Evolutionary conservation across 2,888 invertebrate species (phyloP).

Genomic region (Physocephala rufipes): DNA sequence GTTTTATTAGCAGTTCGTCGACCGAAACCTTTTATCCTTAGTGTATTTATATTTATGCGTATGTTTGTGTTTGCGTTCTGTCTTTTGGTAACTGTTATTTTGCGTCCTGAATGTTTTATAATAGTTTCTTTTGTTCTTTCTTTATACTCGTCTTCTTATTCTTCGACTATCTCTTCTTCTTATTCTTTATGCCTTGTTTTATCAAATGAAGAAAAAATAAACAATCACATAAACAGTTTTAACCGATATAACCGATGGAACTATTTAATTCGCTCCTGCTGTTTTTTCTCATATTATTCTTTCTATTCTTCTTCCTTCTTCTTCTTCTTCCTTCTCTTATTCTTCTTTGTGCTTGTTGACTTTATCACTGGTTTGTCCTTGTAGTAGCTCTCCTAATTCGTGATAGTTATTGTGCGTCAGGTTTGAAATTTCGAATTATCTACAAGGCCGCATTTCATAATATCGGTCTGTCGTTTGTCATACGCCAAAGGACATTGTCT

Average conservation of each 20-base stretch:
- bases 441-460: conserved; percentile 42
- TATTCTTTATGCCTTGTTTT: conserved; percentile 50
- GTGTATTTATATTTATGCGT: no score
- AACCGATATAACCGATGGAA: conserved; percentile 22
- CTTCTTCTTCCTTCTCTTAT: neutral
- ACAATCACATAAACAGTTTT: conserved; percentile 45
- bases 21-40: conserved; percentile 18
- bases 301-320: conserved; percentile 2
- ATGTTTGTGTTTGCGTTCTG: conserved; percentile 41
- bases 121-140: conserved; percentile 17
- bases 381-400: neutral
- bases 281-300: conserved; percentile 8
- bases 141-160: conserved; percentile 34
- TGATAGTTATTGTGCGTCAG: conserved; percentile 19
- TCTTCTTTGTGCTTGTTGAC: neutral
- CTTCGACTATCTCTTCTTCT: conserved; percentile 40
- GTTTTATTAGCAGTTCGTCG: conserved; percentile 20
- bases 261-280: conserved; percentile 9
- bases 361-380: conserved; percentile 6
- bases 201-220: conserved; percentile 55
- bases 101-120: conserved; percentile 38
- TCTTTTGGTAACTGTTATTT: conserved; percentile 49
- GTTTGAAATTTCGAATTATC: conserved; percentile 36
- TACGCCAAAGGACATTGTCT: conserved; percentile 6
- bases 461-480: conserved; percentile 38